phyloP scores from a whole-genome alignment of 2,797 vertebrate species.

The Microhierax caerulescens region DNA sequence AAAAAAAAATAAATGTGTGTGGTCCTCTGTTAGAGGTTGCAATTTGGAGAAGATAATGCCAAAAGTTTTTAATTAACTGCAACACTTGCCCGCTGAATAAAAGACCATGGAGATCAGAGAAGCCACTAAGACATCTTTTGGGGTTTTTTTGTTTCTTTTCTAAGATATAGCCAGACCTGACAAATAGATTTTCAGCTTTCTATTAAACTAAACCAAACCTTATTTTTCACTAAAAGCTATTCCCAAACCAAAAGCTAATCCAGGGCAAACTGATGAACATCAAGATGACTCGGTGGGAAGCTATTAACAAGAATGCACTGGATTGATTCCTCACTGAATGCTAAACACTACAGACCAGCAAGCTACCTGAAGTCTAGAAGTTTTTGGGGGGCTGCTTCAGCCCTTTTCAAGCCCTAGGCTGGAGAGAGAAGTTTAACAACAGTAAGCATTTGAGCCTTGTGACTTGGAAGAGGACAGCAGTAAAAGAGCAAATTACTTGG shows the following conservation, averaged over 20 bases:
- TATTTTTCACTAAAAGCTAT: background rate
- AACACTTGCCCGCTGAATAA: background rate
- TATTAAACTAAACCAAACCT: background rate
- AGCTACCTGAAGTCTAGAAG: background rate
- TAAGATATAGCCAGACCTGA: background rate
- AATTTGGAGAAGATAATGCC: background rate
- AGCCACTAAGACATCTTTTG: background rate
- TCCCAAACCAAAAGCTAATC: background rate
- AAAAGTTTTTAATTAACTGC: background rate
- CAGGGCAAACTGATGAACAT: background rate
- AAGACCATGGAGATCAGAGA: background rate
- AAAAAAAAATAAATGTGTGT: accelerated
- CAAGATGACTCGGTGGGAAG: background rate
- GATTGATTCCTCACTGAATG: background rate
- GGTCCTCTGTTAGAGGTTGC: background rate
- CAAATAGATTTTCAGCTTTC: background rate
- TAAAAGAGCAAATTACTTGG: background rate
- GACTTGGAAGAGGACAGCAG: background rate
- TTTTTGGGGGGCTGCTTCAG: background rate
- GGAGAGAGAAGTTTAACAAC: background rate
- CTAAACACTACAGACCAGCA: background rate
- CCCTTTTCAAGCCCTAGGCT: background rate
- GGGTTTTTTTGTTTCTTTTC: background rate
- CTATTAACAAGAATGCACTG: background rate
- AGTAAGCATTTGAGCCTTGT: background rate